Base-by-base conservation (phyloP, 92 coral and sea anemone species). In the Paragorgia papillata region DNA sequence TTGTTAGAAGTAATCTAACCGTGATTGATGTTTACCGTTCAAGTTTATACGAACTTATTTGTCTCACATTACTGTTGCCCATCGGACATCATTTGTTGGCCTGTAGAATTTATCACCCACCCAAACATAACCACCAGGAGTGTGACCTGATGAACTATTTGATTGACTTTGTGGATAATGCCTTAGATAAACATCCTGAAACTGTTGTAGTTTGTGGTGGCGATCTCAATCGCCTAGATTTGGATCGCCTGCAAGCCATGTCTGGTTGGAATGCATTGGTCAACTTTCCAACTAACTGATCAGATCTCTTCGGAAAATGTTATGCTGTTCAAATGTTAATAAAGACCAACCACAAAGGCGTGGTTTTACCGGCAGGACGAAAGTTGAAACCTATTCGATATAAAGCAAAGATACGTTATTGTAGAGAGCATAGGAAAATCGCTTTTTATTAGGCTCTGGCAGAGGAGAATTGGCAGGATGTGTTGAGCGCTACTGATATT, bases 341-440 rank as follows among this genome's bases (percentile, higher is more conserved):
- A 33, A 88, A 77, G 63, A 88, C 92, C 3, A 80, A 88, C 37
- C 87, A 84, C 60, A 57, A 63, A 37, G 86, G 88, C 29, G 55
- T 88, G 51, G 65, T 84, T 37, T 24, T 88, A 50, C 88, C 91
- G 21, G 88, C 91, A 3, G 91, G 81, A 70, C 73, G 81, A 22
- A 85, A 85, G 66, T 76, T 85, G 31, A 85, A 85, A 48, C 86
- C 86, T 46, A 34, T 69, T 28, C 80, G 82, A 48, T 76, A 63
- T 66, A 88, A 80, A 44, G 66, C 73, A 26, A 31, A 53, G 12
- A 28, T 51, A 69, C 62, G 81, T 1, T 82, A 88, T 64, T 76
- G 61, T 58, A 75, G 89, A 76, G 87, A 80, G 63, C 87, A 81
- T 66, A 76, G 82, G 26, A 88, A 88, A 65, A 39, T 30, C 15